Percentiles rank a stretch among this genome's conserved stretches.
Evolutionary conservation across 2,113 vertebrate species (phyloP).

Genomic region (Rhagologus leucostigma): DNA sequence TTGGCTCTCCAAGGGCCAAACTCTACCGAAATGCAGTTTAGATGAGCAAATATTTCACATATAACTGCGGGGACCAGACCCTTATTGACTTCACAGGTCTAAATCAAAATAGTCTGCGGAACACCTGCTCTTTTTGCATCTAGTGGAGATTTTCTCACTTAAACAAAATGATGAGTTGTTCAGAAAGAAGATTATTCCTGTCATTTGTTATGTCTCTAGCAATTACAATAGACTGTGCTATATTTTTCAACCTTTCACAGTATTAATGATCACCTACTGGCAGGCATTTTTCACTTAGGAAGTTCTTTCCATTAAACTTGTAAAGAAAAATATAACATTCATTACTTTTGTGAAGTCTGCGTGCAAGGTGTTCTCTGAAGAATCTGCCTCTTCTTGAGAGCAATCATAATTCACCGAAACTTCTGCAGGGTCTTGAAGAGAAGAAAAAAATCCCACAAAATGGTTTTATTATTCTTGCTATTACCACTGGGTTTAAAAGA

Average conservation of each 20-base stretch:
- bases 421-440: constrained; percentile 82
- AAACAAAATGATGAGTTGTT: background rate
- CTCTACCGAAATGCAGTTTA: background rate
- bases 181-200: background rate
- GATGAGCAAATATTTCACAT: background rate
- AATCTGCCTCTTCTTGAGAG: constrained; percentile 81
- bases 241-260: background rate
- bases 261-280: background rate
- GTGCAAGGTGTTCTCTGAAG: constrained; percentile 83
- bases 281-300: background rate
- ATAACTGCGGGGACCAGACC: background rate
- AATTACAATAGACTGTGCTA: background rate
- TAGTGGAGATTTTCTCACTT: background rate
- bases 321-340: background rate
- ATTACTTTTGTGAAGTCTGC: constrained; percentile 91
- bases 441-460: background rate
- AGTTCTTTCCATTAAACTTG: background rate
- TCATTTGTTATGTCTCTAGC: background rate
- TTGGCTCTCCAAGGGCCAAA: background rate
- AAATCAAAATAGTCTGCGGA: background rate
- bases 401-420: constrained; percentile 70
- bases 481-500: background rate
- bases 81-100: background rate
- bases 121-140: background rate
- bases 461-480: background rate